Conservation (phyloP, 1,140 invertebrate genomes). For the Saccostrea echinata region DNA sequence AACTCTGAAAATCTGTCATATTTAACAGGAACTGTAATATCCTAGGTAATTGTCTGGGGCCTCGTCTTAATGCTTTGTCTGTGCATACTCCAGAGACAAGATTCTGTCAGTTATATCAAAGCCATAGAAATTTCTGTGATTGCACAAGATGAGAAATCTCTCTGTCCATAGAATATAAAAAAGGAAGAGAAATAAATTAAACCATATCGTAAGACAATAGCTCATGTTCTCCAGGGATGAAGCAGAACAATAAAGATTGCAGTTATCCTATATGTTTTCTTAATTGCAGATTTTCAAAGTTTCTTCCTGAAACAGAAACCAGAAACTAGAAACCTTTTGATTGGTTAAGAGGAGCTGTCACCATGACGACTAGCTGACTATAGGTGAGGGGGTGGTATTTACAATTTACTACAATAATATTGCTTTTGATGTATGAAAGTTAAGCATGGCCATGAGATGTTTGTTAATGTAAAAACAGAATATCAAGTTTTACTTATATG, state of each 20-base stretch:
- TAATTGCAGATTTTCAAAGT: neutral
- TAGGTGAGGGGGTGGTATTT: slow-evolving; percentile 20
- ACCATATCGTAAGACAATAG: no score
- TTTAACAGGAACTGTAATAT: neutral
- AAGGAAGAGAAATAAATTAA: no score
- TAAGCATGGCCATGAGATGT: neutral
- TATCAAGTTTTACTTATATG: neutral
- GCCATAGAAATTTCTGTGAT: neutral
- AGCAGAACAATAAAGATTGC: neutral
- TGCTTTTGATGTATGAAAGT: neutral
- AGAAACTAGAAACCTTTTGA: neutral
- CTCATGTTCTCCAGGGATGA: neutral
- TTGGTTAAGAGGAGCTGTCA: neutral
- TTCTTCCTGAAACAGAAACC: neutral
- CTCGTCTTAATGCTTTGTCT: neutral
- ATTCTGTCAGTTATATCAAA: neutral
- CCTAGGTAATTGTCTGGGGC: neutral
- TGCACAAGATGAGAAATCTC: no score
- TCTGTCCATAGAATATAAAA: no score
- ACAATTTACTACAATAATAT: neutral
- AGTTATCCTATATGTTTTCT: neutral
- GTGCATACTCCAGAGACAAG: neutral
- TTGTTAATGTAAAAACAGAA: neutral
- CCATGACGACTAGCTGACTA: neutral
- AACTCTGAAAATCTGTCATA: neutral